Evolutionary conservation across 2,888 invertebrate species (phyloP).

Genomic region (Bibio marci): DNA sequence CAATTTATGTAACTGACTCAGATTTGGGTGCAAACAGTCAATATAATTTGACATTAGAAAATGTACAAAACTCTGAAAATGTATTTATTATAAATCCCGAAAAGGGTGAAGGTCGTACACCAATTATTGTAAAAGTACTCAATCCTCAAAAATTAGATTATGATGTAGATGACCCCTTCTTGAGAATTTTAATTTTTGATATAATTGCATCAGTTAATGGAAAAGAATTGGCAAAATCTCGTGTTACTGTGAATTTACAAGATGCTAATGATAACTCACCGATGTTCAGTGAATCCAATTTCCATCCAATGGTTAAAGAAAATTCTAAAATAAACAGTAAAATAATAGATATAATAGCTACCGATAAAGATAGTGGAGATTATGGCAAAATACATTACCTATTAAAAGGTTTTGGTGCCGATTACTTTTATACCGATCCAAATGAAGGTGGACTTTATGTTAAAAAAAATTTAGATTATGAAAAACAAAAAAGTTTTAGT

Average conservation of each 20-base stretch:
- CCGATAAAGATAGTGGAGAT: slow-evolving; percentile 52
- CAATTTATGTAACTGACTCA: slow-evolving; percentile 53
- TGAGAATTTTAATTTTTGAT: slow-evolving; percentile 46
- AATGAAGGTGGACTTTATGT: slow-evolving; percentile 50
- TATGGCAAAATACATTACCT: slow-evolving; percentile 57
- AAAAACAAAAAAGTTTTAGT: slow-evolving; percentile 62
- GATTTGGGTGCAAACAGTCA: slow-evolving; percentile 59
- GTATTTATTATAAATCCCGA: slow-evolving; percentile 47
- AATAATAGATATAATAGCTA: slow-evolving; percentile 48
- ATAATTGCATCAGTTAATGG: slow-evolving; percentile 41
- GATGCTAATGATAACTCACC: slow-evolving; percentile 73
- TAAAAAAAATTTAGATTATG: slow-evolving; percentile 51
- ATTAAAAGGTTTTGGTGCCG: slow-evolving; percentile 61
- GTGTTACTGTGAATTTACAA: slow-evolving; percentile 43
- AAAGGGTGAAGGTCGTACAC: slow-evolving; percentile 52
- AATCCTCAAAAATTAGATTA: slow-evolving; percentile 51
- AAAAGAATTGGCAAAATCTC: slow-evolving; percentile 37
- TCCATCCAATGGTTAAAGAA: slow-evolving; percentile 48
- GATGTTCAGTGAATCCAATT: slow-evolving; percentile 41
- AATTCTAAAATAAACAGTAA: slow-evolving; percentile 41
- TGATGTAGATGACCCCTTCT: slow-evolving; percentile 42
- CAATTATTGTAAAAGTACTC: slow-evolving; percentile 52
- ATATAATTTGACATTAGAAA: slow-evolving; percentile 42
- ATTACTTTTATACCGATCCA: slow-evolving; percentile 52
- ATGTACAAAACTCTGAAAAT: slow-evolving; percentile 38